phyloP scores from a whole-genome alignment of 2,113 vertebrate species.

The Dasypus novemcinctus region DNA sequence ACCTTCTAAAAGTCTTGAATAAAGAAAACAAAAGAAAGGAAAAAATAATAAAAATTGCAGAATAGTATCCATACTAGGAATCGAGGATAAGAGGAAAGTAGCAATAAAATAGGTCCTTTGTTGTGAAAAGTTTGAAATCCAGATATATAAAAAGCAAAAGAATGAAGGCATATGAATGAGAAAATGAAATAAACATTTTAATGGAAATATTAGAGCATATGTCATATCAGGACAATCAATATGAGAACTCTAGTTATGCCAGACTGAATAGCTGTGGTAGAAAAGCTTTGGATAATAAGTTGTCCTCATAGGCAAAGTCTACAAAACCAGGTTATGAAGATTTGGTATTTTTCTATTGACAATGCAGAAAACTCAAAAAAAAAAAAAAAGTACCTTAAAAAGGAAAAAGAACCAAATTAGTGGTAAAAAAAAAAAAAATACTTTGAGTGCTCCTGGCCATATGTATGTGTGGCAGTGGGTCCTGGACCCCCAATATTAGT shows the following conservation, averaged over 20 bases:
- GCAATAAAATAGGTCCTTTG: neutral
- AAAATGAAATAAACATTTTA: neutral
- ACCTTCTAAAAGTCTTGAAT: neutral
- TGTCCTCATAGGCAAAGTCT: neutral
- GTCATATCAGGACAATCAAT: neutral
- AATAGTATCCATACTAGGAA: accelerated
- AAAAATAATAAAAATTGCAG: neutral
- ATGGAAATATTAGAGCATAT: neutral
- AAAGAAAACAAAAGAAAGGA: neutral
- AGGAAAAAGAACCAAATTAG: neutral
- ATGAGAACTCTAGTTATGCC: neutral
- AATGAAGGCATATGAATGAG: neutral
- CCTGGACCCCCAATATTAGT: accelerated
- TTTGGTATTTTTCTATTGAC: neutral
- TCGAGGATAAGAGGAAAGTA: neutral
- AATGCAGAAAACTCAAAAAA: neutral
- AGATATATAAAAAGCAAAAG: too few relatives aligned
- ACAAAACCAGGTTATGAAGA: neutral
- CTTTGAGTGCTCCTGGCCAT: neutral
- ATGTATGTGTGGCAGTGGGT: neutral
- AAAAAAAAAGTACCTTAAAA: neutral
- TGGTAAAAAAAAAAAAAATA: neutral
- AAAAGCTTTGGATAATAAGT: neutral
- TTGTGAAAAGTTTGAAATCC: neutral
- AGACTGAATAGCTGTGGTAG: neutral